Evolutionary conservation across 1,140 invertebrate species (phyloP).

Genomic region (Ceratina calcarata): DNA sequence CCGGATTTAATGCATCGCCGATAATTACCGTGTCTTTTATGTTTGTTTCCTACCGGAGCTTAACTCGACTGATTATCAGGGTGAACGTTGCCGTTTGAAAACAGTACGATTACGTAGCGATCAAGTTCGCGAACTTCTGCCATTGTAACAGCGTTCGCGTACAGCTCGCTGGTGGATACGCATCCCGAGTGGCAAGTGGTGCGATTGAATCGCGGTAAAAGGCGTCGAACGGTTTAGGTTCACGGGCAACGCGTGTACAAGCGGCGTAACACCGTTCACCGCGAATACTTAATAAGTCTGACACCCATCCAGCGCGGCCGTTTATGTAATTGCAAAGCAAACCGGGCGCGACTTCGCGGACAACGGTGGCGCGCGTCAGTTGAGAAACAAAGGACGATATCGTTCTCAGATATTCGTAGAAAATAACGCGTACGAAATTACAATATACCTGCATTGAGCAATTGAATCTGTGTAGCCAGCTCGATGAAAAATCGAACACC

Average conservation of each 20-base stretch:
- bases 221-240: conserved; percentile 52
- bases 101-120: too few species aligned
- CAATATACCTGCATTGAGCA: conserved; percentile 3
- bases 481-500: not conserved
- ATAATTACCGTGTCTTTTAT: not conserved
- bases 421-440: conserved; percentile 22
- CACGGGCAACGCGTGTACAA: conserved; percentile 48
- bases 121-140: too few species aligned
- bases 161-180: too few species aligned
- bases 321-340: conserved; percentile 61
- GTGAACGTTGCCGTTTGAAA: too few species aligned
- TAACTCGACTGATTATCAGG: too few species aligned
- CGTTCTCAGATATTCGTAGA: conserved; percentile 38
- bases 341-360: not conserved
- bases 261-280: conserved; percentile 50
- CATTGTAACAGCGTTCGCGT: too few species aligned
- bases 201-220: conserved; percentile 52
- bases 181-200: not conserved
- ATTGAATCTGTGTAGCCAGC: not conserved
- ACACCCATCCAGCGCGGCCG: conserved; percentile 28
- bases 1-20: not conserved
- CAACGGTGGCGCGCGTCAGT: not conserved
- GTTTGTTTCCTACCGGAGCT: too few species aligned
- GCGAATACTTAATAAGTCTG: conserved; percentile 53
- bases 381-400: conserved; percentile 53